Conservation (phyloP, 2,113 vertebrate genomes). For the Syngnathus floridae region DNA sequence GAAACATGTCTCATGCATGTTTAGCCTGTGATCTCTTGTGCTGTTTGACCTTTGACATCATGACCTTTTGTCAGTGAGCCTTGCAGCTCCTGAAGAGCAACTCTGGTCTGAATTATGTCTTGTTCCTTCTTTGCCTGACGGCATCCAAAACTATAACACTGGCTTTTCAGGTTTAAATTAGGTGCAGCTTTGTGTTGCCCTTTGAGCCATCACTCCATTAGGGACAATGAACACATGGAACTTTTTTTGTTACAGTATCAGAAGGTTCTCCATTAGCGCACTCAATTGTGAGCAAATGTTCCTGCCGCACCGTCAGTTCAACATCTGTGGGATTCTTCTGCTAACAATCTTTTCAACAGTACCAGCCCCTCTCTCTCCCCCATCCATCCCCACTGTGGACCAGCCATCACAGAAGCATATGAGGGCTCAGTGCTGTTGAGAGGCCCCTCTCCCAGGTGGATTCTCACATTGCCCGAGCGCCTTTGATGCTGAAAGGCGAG, state of each 20-base stretch:
- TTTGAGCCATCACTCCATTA: slow-evolving; percentile 42
- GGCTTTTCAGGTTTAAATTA: slow-evolving; percentile 66
- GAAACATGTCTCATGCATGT: neutral
- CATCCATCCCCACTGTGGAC: slow-evolving; percentile 47
- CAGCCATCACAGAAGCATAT: slow-evolving; percentile 49
- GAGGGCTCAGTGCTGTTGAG: slow-evolving; percentile 47
- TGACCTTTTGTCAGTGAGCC: slow-evolving; percentile 35
- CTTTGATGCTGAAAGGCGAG: slow-evolving; percentile 69
- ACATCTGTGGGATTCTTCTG: slow-evolving; percentile 18
- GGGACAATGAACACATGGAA: neutral
- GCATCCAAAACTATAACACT: slow-evolving; percentile 35
- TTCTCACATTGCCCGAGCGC: slow-evolving; percentile 49
- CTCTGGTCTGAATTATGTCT: slow-evolving; percentile 28
- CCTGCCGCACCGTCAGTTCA: neutral
- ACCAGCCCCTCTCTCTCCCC: slow-evolving; percentile 1
- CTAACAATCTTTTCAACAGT: slow-evolving; percentile 27
- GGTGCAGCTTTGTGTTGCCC: slow-evolving; percentile 47
- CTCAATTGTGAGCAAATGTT: slow-evolving; percentile 1
- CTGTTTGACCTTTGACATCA: slow-evolving; percentile 37
- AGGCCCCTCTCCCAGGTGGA: slow-evolving; percentile 54
- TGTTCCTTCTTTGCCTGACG: slow-evolving; percentile 23
- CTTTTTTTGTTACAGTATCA: slow-evolving; percentile 23
- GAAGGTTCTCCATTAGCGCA: slow-evolving; percentile 14
- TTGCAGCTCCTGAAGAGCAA: slow-evolving; percentile 17
- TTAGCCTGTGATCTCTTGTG: slow-evolving; percentile 11